phyloP scores from a whole-genome alignment of 1,140 invertebrate genomes.

The Ooceraea biroi region DNA sequence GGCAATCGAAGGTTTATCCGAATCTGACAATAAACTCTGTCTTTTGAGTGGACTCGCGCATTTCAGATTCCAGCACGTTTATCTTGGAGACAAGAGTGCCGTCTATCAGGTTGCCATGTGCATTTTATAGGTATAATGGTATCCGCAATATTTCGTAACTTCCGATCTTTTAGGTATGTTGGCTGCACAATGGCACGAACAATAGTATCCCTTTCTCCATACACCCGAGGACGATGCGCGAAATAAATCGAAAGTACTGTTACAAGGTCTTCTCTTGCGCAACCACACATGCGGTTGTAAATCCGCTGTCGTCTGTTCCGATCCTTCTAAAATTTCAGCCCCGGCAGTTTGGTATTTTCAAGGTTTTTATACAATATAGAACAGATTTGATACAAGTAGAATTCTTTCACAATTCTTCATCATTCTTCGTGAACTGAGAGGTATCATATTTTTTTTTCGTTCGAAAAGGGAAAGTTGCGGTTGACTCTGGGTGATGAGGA shows the following conservation, averaged over 20 bases:
- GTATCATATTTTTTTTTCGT: not conserved
- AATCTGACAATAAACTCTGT: conserved; percentile 43
- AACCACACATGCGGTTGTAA: conserved; percentile 64
- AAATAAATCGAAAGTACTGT: conserved; percentile 71
- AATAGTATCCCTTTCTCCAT: conserved; percentile 69
- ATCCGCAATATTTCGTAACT: not conserved
- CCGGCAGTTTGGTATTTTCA: conserved; percentile 69
- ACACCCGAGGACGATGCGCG: conserved; percentile 59
- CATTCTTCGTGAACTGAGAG: not conserved
- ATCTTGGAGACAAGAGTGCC: conserved; percentile 71
- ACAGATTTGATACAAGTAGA: conserved; percentile 9
- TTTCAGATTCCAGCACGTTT: conserved; percentile 73
- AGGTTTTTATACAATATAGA: conserved; percentile 63
- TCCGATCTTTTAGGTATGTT: conserved; percentile 72
- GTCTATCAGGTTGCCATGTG: conserved; percentile 64
- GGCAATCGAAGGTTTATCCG: conserved; percentile 61
- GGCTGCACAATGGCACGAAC: conserved; percentile 76
- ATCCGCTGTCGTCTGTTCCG: conserved; percentile 49
- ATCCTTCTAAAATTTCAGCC: conserved; percentile 79
- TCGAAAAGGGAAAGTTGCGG: conserved; percentile 65
- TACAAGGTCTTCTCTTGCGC: conserved; percentile 74
- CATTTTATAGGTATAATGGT: not conserved
- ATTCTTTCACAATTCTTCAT: not conserved
- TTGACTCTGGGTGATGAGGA: conserved; percentile 71
- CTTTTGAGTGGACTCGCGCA: conserved; percentile 48